Evolutionary conservation across 2,888 invertebrate genomes (phyloP), one percentile per base, ranked within the genome.

Genomic region (Abscondita cerata): DNA sequence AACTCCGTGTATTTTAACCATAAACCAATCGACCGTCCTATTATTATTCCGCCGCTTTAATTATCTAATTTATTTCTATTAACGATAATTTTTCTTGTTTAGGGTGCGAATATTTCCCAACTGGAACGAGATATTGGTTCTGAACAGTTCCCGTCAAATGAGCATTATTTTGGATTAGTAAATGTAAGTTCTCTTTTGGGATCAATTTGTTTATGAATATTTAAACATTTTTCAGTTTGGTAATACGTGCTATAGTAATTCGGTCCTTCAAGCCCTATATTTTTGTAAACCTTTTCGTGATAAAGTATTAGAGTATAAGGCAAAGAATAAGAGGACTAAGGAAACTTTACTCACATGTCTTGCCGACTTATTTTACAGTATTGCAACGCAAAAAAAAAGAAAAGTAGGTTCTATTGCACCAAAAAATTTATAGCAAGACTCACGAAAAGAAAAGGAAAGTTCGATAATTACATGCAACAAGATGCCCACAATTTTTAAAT

Each of bases 401-500:
- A 96, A 98, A 87, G 95, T 98, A 59, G 99, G 99, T 60, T 98
- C 98, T 18, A 96, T 99, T 78, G 98, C 99, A 53, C 99, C 99
- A 70, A 99, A 99, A 97, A 99, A 81, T 99, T 99, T 83, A 98
- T 99, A 77, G 96, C 98, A 69, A 89, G 98, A 75, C 83, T 99
- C 78, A 89, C 98, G 75, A 98, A 98, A 84, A 98, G 99, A 84
- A 99, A 99, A 86, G 98, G 97, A 83, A 92, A 97, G 78, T 99
- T 99, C 84, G 98, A 99, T 83, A 99, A 99, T 82, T 99, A 98
- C 78, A 96, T 98, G 94, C 98, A 99, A 81, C 99, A 99, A 83
- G 99, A 99, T 89, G 99, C 99, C 50, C 99, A 99, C 80, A 99
- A 81, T 99, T 99, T 84, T 87, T 99, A 67, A 99, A 99, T 82